Conservation (phyloP, 2,113 vertebrate genomes). For the Vidua macroura region DNA sequence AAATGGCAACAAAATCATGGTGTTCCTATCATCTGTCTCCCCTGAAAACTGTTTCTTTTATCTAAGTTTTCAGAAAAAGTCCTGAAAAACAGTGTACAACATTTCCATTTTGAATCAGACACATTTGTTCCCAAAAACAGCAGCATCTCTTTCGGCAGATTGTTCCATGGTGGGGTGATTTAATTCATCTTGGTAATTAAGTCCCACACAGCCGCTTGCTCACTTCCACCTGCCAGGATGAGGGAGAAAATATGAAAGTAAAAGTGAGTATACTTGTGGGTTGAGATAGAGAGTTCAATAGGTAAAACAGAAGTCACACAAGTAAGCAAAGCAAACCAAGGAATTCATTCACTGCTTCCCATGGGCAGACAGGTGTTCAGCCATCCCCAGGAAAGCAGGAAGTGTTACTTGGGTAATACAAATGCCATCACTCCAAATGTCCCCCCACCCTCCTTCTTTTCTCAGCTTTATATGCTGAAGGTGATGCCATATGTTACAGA, state of each 20-base stretch:
- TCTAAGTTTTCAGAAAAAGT: neutral
- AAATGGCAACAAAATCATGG: neutral
- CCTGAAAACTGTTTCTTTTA: neutral
- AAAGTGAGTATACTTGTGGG: neutral
- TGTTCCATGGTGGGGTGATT: neutral
- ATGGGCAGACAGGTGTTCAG: neutral
- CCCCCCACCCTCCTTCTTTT: neutral
- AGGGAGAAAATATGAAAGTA: neutral
- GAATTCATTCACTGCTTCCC: neutral
- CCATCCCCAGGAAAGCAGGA: neutral
- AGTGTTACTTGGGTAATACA: neutral
- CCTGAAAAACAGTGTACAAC: neutral
- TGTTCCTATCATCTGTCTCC: neutral
- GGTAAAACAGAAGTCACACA: neutral
- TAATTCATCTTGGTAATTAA: neutral
- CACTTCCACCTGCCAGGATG: neutral
- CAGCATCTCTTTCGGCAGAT: neutral
- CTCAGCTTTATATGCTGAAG: neutral
- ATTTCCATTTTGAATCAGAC: neutral
- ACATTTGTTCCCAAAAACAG: neutral
- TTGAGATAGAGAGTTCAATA: neutral
- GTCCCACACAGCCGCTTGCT: fast-evolving
- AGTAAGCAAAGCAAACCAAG: neutral
- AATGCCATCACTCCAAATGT: fast-evolving
- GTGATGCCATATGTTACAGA: too few species aligned